These are phyloP conservation scores for Lepidocyrtoides sp. DNA, from an alignment of 2,888 invertebrate species.

Conservation along the genomic window DNA sequence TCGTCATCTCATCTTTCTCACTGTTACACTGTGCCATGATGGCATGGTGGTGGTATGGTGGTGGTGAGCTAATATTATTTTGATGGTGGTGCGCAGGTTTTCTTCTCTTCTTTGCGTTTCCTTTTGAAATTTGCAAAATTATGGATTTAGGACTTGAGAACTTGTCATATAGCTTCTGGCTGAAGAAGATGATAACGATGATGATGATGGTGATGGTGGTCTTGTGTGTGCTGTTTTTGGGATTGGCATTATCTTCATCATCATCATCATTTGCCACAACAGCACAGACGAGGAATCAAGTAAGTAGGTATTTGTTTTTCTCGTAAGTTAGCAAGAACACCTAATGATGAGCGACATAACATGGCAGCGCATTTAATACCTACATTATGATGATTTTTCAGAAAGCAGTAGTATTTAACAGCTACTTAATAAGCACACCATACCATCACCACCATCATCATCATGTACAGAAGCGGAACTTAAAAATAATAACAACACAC, in stretches of 20 bases:
- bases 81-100: conserved; percentile 48
- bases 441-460: not conserved
- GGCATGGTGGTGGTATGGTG: not conserved
- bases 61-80: conserved; percentile 28
- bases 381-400: no score
- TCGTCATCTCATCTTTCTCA: not conserved
- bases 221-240: conserved; percentile 30
- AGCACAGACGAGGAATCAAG: not conserved
- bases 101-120: conserved; percentile 51
- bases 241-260: conserved; percentile 26
- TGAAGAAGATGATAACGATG: not conserved
- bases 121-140: conserved; percentile 76
- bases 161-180: conserved; percentile 79
- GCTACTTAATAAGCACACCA: conserved; percentile 9
- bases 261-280: not conserved
- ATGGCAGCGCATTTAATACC: no score
- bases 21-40: not conserved
- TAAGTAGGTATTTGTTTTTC: not conserved
- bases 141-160: conserved; percentile 79
- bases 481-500: not conserved
- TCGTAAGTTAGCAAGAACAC: not conserved
- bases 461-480: not conserved
- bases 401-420: no score
- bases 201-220: conserved; percentile 17
- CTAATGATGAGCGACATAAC: not conserved